Evolutionary conservation across 2,888 invertebrate genomes (phyloP).

Genomic region (Ophion ellenae): DNA sequence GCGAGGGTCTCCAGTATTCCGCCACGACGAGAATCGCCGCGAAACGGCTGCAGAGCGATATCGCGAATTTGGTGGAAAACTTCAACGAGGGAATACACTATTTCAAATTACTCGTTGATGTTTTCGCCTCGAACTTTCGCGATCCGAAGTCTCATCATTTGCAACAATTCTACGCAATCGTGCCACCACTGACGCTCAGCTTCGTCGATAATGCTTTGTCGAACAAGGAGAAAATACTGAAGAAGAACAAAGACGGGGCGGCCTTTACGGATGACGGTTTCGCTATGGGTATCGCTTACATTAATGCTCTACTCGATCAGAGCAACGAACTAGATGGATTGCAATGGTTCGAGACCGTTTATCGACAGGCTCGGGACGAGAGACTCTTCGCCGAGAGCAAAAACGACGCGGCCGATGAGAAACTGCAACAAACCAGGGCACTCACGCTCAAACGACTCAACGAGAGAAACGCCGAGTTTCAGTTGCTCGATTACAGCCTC

Average conservation of each 20-base stretch:
- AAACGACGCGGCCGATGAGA: conserved; percentile 89
- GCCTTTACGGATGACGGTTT: conserved; percentile 99
- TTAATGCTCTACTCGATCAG: conserved; percentile 95
- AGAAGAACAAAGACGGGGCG: conserved; percentile 94
- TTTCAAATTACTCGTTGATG: conserved; percentile 94
- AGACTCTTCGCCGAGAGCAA: conserved; percentile 86
- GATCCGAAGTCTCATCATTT: conserved; percentile 93
- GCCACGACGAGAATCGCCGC: conserved; percentile 88
- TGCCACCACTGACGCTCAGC: conserved; percentile 97
- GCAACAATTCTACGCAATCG: conserved; percentile 95
- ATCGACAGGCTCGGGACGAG: conserved; percentile 89
- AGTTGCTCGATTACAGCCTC: conserved; percentile 94
- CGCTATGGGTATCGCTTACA: conserved; percentile 97
- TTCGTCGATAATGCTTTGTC: conserved; percentile 96
- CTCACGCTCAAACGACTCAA: conserved; percentile 93
- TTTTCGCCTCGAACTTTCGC: conserved; percentile 95
- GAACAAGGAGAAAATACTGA: conserved; percentile 96
- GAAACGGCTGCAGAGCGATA: conserved; percentile 90
- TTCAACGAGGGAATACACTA: conserved; percentile 96
- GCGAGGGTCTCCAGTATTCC: conserved; percentile 86
- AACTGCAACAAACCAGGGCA: conserved; percentile 95
- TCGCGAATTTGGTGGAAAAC: conserved; percentile 91
- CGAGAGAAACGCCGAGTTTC: conserved; percentile 88
- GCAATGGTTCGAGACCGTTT: conserved; percentile 97
- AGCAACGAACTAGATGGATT: conserved; percentile 93